These are phyloP conservation scores for Lasioglossum vierecki DNA, from an alignment of 2,888 invertebrate genomes.

Conservation along the genomic window DNA sequence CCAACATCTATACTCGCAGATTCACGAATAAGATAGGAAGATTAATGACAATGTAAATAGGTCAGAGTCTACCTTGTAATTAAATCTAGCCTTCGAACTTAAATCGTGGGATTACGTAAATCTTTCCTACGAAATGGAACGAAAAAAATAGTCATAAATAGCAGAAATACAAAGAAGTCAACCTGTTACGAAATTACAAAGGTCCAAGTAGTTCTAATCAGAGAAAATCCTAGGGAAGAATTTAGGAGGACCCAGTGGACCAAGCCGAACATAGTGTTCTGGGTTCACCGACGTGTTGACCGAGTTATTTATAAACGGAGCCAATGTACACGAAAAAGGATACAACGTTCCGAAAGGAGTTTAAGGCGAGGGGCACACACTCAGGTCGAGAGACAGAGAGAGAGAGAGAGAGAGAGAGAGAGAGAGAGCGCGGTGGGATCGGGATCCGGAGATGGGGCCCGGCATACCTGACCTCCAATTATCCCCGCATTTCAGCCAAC, in stretches of 20 bases:
- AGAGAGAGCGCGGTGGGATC: background rate
- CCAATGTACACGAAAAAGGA: background rate
- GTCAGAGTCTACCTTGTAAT: background rate
- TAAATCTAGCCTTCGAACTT: background rate
- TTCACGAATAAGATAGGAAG: background rate
- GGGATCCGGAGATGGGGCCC: slow-evolving; percentile 32
- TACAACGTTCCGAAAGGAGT: slow-evolving; percentile 45
- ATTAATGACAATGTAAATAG: background rate
- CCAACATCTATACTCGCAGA: background rate
- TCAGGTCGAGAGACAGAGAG: background rate
- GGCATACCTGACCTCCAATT: slow-evolving; percentile 80
- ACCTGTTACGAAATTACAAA: background rate
- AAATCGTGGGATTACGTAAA: background rate
- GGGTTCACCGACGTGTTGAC: background rate
- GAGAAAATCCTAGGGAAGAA: background rate
- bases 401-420: background rate
- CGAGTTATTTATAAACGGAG: slow-evolving; percentile 11
- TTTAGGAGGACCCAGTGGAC: background rate
- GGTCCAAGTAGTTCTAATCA: background rate
- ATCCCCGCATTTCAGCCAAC: slow-evolving; percentile 79
- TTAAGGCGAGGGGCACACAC: slow-evolving; percentile 52
- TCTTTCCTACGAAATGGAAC: background rate
- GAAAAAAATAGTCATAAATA: background rate
- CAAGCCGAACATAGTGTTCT: background rate
- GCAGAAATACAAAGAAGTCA: too few species aligned